Evolutionary conservation across 2,888 invertebrate genomes (phyloP).

Genomic region (Thelaira solivaga): DNA sequence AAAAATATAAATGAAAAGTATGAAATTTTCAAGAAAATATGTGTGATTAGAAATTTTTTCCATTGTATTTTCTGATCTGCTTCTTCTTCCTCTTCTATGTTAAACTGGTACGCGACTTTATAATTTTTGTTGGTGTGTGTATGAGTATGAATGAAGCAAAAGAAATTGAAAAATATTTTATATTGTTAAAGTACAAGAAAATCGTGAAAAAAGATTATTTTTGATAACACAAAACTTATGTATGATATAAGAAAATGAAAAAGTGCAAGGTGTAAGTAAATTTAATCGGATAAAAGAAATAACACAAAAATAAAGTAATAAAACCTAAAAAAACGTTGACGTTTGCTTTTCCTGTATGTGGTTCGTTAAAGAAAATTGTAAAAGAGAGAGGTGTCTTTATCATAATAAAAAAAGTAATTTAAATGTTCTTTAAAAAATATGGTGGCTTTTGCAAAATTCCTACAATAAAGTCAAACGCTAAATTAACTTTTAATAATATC

Average conservation of each 20-base stretch:
- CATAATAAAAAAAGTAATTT: too few species aligned
- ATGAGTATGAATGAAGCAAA: conserved; percentile 40
- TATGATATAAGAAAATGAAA: conserved; percentile 19
- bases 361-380: conserved; percentile 44
- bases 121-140: conserved; percentile 44
- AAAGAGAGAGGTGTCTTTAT: conserved; percentile 25
- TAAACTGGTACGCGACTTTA: conserved; percentile 58
- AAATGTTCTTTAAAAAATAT: too few species aligned
- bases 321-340: conserved; percentile 60
- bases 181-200: conserved; percentile 33
- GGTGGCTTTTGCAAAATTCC: too few species aligned
- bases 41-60: conserved; percentile 73
- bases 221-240: conserved; percentile 23
- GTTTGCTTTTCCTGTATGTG: conserved; percentile 57
- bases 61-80: conserved; percentile 66
- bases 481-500: too few species aligned
- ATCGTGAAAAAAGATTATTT: conserved; percentile 24
- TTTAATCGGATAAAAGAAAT: conserved; percentile 18
- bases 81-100: conserved; percentile 56
- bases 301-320: conserved; percentile 15
- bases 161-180: conserved; percentile 35
- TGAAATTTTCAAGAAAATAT: conserved; percentile 64
- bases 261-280: conserved; percentile 43
- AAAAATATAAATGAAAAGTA: conserved; percentile 60
- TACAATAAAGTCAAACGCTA: too few species aligned